phyloP scores from a whole-genome alignment of 2,888 invertebrate species.

The Meloe dianella region DNA sequence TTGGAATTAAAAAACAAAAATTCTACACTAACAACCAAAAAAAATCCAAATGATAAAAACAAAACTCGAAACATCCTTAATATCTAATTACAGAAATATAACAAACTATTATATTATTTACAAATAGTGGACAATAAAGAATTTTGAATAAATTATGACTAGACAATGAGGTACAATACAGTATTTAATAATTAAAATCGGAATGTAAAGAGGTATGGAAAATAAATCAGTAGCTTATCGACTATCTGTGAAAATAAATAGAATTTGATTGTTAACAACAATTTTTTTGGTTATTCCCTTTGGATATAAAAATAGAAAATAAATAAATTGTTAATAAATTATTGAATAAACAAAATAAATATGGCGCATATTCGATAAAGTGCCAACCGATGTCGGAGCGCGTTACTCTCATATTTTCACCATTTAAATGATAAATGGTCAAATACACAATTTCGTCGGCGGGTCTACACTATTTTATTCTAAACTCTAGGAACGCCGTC shows the following conservation, averaged over 20 bases:
- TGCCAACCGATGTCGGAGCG: background rate
- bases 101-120: slow-evolving; percentile 28
- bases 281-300: background rate
- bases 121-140: slow-evolving; percentile 24
- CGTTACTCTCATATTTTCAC: background rate
- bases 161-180: slow-evolving; percentile 40
- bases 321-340: background rate
- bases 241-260: slow-evolving; percentile 12
- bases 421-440: slow-evolving; percentile 16
- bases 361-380: background rate
- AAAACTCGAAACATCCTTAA: slow-evolving; percentile 18
- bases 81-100: slow-evolving; percentile 24
- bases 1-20: slow-evolving; percentile 5
- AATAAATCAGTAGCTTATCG: background rate
- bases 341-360: slow-evolving; percentile 2
- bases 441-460: slow-evolving; percentile 39
- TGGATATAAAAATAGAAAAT: background rate
- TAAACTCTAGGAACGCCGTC: slow-evolving; percentile 49
- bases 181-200: slow-evolving; percentile 24
- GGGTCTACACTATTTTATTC: slow-evolving; percentile 48
- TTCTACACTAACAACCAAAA: slow-evolving; percentile 25
- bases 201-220: slow-evolving; percentile 38
- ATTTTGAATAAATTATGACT: slow-evolving; percentile 38
- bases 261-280: slow-evolving; percentile 7
- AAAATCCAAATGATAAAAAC: background rate